A percentile compares a stretch with the other conserved stretches of the same genome.
Evolutionary conservation across 2,888 invertebrate species (phyloP).

Genomic region (Amaurobius ferox): DNA sequence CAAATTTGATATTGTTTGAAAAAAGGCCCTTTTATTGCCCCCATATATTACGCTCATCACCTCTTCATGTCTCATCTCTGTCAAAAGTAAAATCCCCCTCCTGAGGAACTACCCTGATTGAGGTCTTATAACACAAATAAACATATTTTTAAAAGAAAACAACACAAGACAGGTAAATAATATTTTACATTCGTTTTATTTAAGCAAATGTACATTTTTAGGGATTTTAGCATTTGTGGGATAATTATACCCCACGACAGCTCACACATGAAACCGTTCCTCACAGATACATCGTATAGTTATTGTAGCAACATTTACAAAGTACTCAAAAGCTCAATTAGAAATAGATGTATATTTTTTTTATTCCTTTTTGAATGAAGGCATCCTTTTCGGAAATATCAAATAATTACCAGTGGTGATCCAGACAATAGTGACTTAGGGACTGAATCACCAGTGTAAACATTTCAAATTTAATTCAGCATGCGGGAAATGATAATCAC

Average conservation of each 20-base stretch:
- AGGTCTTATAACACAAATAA: no score
- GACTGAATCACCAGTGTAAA: conserved; percentile 38
- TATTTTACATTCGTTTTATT: conserved; percentile 33
- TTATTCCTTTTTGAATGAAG: conserved; percentile 29
- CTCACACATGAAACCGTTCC: conserved; percentile 52
- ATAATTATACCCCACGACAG: background rate
- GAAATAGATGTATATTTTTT: conserved; percentile 46
- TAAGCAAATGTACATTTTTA: conserved; percentile 66
- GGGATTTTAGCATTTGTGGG: conserved; percentile 36
- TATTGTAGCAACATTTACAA: conserved; percentile 22
- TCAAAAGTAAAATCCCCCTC: no score
- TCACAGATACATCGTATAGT: conserved; percentile 31
- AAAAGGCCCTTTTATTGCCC: no score
- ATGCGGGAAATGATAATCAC: conserved; percentile 29
- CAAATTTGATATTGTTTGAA: no score
- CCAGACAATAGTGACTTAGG: conserved; percentile 49
- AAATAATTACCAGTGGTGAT: conserved; percentile 34
- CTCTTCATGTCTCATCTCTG: no score
- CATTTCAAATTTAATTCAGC: conserved; percentile 31
- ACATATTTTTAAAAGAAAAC: no score
- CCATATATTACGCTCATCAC: no score
- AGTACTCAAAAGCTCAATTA: conserved; percentile 65
- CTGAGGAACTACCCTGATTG: no score
- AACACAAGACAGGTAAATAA: background rate
- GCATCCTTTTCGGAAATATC: conserved; percentile 32